A percentile compares a stretch with the other conserved stretches of the same genome.
phyloP scores from a whole-genome alignment of 2,888 invertebrate genomes.

The Charanyca ferruginea region DNA sequence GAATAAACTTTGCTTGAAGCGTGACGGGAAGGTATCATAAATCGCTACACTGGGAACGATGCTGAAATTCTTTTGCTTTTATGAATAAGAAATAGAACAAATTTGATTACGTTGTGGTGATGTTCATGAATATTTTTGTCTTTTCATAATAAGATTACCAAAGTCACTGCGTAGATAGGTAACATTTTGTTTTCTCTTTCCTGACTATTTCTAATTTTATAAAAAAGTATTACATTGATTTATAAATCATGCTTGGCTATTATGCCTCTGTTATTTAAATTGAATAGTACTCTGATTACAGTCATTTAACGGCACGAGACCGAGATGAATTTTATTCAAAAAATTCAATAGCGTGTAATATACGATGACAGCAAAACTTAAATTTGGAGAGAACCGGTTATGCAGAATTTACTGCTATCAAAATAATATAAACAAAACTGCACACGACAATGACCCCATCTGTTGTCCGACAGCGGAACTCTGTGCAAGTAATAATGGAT shows the following conservation, averaged over 20 bases:
- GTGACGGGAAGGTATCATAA: slow-evolving; percentile 64
- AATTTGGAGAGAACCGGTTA: slow-evolving; percentile 76
- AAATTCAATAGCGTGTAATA: slow-evolving; percentile 74
- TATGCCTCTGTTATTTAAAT: slow-evolving; percentile 39
- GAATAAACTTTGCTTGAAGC: slow-evolving; percentile 62
- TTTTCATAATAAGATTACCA: slow-evolving; percentile 14
- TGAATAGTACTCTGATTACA: slow-evolving; percentile 55
- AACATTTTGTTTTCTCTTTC: slow-evolving; percentile 5
- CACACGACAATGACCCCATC: slow-evolving; percentile 81
- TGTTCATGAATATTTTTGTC: slow-evolving; percentile 31
- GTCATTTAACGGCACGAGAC: slow-evolving; percentile 74
- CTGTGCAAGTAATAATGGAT: slow-evolving; percentile 72
- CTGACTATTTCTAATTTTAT: slow-evolving; percentile 1
- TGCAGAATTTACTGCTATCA: slow-evolving; percentile 72
- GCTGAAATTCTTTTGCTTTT: slow-evolving; percentile 54
- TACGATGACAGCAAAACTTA: slow-evolving; percentile 73
- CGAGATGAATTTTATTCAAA: slow-evolving; percentile 71
- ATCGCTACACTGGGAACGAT: slow-evolving; percentile 53
- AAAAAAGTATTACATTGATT: neutral
- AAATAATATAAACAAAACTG: slow-evolving; percentile 74
- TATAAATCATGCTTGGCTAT: slow-evolving; percentile 41
- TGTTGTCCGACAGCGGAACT: slow-evolving; percentile 77
- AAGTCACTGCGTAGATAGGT: neutral
- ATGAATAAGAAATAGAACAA: slow-evolving; percentile 49
- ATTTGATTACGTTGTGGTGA: slow-evolving; percentile 43